Base-by-base conservation (phyloP, 2,888 invertebrate species). In the Scaptodrosophila latifasciaeformis region DNA sequence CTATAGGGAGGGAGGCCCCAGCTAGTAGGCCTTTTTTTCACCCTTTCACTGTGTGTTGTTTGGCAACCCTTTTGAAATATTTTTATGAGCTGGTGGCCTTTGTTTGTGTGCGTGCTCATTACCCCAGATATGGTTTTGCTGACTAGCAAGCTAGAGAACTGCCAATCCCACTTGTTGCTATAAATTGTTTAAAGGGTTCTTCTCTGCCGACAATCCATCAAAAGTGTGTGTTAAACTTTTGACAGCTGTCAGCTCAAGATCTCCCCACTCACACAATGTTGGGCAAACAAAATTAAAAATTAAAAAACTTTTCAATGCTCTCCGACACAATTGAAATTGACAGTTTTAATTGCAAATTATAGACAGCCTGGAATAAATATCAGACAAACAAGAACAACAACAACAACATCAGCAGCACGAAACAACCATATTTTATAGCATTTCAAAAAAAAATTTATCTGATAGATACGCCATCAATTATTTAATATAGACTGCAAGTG, bases 101-200 rank as follows among this genome's bases (percentile, higher is more conserved):
- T 31, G 15, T 45, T 13, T 56, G 18, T 49, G 47, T 53, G 57
- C 52, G 54, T 57, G 58, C 67, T 75, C 75, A 72, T 71, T 75
- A 71, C 70, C 71, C 70, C 49, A 70, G 61, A 65, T 69, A 58
- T 52, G 61, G 65, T 55, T 54, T 29, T 50, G 59, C 70, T 49
- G 49, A 59, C 54, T 63, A 54, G 44, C 55, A 15, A 15, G 44
- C 15, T 44, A 29, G 6, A 18, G 6, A 12, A n/a, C 19, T 13
- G 15, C 29, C 19, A 30, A 10, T 29, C 21, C 27, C 56, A 74
- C 68, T 71, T 74, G 71, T 74, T 71, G 74, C 66, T 64, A 44
- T 18, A 45, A 17, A 17, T 30, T 30, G 24, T 46, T 46, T 13
- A 45, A 31, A 31, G 29, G 34, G 27, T 35, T 35, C 3, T 5